A percentile compares a stretch with the other conserved stretches of the same genome.
phyloP scores from a whole-genome alignment of 1,140 invertebrate genomes.

The Bombyx mandarina region DNA sequence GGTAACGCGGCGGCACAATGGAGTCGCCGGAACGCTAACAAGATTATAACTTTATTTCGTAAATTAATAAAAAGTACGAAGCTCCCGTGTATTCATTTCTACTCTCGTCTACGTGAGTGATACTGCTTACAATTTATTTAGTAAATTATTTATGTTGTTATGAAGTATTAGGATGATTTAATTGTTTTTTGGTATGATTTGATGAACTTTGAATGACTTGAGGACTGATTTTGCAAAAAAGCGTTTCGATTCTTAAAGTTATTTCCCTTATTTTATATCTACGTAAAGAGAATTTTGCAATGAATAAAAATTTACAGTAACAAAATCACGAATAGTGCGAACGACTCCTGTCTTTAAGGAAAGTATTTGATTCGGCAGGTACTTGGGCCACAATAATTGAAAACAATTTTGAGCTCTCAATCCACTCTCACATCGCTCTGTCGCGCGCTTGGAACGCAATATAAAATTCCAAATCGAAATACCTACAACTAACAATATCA shows the following conservation, averaged over 20 bases:
- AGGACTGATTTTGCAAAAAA: neutral
- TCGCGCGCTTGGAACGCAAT: no score
- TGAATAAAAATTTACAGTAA: no score
- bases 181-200: neutral
- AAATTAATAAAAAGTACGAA: conserved; percentile 65
- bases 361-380: no score
- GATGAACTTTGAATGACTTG: neutral
- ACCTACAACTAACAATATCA: no score
- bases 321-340: no score
- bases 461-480: no score
- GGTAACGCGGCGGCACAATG: conserved; percentile 60
- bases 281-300: no score
- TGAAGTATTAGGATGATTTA: conserved; percentile 5
- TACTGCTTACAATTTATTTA: conserved; percentile 23
- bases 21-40: conserved; percentile 54
- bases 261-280: no score
- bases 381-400: no score
- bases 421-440: no score
- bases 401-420: no score
- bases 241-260: neutral
- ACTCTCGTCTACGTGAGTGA: conserved; percentile 23
- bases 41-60: conserved; percentile 69
- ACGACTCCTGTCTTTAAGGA: no score
- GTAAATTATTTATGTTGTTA: conserved; percentile 13
- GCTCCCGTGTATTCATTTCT: conserved; percentile 32